Percentiles rank a stretch among this genome's conserved stretches.
phyloP scores from a whole-genome alignment of 2,113 vertebrate genomes.

The Oxyruncus cristatus region DNA sequence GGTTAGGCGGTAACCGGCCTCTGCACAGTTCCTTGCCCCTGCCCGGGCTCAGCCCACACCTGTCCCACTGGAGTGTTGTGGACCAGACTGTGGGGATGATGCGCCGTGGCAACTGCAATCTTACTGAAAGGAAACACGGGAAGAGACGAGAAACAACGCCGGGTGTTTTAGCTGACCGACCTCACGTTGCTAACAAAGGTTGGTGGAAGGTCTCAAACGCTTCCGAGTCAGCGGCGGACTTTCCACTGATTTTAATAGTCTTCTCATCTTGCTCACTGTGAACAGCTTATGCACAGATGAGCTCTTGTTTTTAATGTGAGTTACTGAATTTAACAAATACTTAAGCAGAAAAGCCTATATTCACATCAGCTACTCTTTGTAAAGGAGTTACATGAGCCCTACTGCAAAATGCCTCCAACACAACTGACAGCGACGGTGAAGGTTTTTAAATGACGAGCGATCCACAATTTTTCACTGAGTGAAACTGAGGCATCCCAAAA shows the following conservation, averaged over 20 bases:
- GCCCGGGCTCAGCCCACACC: background rate
- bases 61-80: background rate
- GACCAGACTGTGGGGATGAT: background rate
- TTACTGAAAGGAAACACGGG: background rate
- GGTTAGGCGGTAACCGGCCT: background rate
- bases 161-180: background rate
- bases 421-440: background rate
- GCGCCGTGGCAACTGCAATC: background rate
- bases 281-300: background rate
- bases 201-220: background rate
- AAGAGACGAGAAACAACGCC: rapidly evolving
- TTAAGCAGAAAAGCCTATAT: background rate
- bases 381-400: background rate
- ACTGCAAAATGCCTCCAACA: background rate
- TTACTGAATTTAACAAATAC: background rate
- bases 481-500: background rate
- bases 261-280: background rate
- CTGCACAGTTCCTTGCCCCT: background rate
- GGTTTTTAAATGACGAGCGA: background rate
- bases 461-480: background rate
- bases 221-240: background rate
- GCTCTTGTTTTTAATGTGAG: background rate
- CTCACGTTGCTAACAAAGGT: background rate
- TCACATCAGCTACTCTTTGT: background rate
- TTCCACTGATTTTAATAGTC: background rate